These are phyloP conservation scores for Mustela nigripes DNA, from an alignment of 2,113 vertebrate genomes.

Conservation along the genomic window DNA sequence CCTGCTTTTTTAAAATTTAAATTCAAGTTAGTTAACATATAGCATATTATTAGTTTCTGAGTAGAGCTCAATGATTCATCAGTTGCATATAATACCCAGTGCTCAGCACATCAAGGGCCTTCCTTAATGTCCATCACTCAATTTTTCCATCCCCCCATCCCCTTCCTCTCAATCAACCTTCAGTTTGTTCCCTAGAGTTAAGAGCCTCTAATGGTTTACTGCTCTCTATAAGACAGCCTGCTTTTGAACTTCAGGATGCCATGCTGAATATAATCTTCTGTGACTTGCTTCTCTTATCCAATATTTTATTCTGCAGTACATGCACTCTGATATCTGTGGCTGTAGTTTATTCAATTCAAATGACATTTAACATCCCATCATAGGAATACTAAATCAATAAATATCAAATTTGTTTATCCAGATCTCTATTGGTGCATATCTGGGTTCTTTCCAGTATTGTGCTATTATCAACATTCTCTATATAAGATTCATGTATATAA, in stretches of 20 bases:
- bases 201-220: neutral
- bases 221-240: neutral
- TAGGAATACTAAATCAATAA: neutral
- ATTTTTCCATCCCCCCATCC: neutral
- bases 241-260: neutral
- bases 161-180: neutral
- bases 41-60: neutral
- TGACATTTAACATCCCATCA: neutral
- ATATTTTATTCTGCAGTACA: neutral
- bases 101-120: neutral
- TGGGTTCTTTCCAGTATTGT: neutral
- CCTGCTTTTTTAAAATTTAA: neutral
- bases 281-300: neutral
- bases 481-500: neutral
- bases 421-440: neutral
- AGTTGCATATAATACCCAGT: neutral
- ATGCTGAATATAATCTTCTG: neutral
- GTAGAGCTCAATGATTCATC: neutral
- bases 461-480: neutral
- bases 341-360: neutral
- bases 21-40: neutral
- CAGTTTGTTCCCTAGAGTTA: neutral
- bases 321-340: neutral
- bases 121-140: neutral
- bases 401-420: neutral